A percentile compares a stretch with the other conserved stretches of the same genome.
phyloP scores from a whole-genome alignment of 2,888 invertebrate species.

The Cantharis rufa region DNA sequence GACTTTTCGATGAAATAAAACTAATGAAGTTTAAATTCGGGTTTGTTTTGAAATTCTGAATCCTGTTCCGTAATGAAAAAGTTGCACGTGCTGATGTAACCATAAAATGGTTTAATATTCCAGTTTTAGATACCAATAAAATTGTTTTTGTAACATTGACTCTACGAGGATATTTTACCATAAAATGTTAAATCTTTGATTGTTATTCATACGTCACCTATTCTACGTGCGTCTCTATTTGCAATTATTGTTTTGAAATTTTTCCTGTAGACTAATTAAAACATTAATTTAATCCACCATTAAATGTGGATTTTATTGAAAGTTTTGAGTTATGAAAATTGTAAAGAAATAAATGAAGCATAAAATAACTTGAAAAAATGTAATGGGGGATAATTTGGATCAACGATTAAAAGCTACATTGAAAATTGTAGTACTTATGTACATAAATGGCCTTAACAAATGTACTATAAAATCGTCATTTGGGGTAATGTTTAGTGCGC shows the following conservation, averaged over 20 bases:
- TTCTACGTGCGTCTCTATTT: no score
- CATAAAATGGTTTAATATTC: neutral
- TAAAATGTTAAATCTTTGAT: neutral
- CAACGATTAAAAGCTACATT: neutral
- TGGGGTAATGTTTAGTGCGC: neutral
- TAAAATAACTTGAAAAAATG: neutral
- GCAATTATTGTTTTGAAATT: no score
- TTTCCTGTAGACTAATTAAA: neutral
- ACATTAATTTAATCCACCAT: no score
- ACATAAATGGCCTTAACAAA: neutral
- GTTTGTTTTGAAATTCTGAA: neutral
- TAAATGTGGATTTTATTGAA: neutral
- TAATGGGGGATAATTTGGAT: neutral
- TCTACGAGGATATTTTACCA: neutral
- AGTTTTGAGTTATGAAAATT: neutral
- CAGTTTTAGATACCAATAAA: neutral
- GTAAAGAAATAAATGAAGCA: neutral
- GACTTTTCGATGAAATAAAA: no score
- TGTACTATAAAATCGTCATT: neutral
- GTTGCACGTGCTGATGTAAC: neutral
- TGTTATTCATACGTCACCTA: no score
- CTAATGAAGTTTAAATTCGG: no score
- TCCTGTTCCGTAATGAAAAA: neutral
- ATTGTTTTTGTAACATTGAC: neutral
- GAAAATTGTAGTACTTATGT: neutral